Evolutionary conservation across 2,113 vertebrate species (phyloP), one percentile per base, ranked within the genome.

Genomic region (Scortum barcoo): DNA sequence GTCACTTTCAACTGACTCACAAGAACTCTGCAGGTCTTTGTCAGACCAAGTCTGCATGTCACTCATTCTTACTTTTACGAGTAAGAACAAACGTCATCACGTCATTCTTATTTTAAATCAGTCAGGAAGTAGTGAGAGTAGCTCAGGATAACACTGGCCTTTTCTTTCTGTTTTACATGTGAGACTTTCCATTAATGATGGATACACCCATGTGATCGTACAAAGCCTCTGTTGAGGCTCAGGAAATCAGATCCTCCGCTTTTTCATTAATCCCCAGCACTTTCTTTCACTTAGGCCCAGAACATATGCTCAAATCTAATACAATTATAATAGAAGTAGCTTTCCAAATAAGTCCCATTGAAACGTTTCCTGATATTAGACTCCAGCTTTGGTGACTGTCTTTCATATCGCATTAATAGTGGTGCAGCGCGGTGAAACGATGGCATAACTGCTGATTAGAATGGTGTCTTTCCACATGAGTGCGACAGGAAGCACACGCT

Each of bases 371-470:
- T n/a, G 82, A 87, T n/a, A 80, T 87, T 70, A 82, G 65, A 84
- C 88, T 78, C 71, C 56, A 72, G 78, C 81, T 74, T 74, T 13
- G 75, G 80, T 72, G 80, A 73, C 72, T 84, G 79, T 83, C 74
- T 82, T 86, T 84, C 75, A 82, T 72, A 82, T 87, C 58, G 61
- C 82, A 84, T 89, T 90, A 91, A 77, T 69, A 58, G 60, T 30
- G 61, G 77, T 66, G 85, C 61, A 65, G 89, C 83, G 8, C 30
- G n/a, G 74, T 58, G 77, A 86, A 76, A 81, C 24, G 50, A 74
- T 62, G 66, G 57, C 73, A 56, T 87, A 85, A 86, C 76, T 60
- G 82, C 81, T 86, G 87, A 92, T 92, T 87, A 88, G 81, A 86
- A 78, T n/a, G 54, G 53, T 38, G 83, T 84, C 53, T 89, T 89